These are phyloP conservation scores for Matsumurasca onukii DNA, from an alignment of 1,140 invertebrate genomes.

Conservation along the genomic window DNA sequence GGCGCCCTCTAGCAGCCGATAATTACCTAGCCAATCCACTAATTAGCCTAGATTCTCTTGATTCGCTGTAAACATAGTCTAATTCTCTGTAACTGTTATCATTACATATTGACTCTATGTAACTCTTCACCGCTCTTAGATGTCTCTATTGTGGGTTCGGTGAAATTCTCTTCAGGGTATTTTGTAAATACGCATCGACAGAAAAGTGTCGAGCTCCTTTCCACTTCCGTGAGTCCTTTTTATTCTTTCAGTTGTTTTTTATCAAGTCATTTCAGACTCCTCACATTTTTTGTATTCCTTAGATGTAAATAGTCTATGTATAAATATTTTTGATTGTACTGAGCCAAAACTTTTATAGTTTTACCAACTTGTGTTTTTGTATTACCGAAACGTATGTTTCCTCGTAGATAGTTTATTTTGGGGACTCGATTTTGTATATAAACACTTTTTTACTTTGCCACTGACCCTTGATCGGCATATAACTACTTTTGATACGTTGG, in stretches of 20 bases:
- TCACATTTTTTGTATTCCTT: slow-evolving; percentile 34
- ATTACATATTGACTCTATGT: slow-evolving; percentile 30
- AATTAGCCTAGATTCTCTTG: slow-evolving; percentile 29
- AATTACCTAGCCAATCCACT: slow-evolving; percentile 30
- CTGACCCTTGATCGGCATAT: slow-evolving; percentile 28
- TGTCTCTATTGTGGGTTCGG: slow-evolving; percentile 20
- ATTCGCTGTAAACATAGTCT: slow-evolving; percentile 33
- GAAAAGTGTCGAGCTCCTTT: slow-evolving; percentile 13
- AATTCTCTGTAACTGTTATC: slow-evolving; percentile 33
- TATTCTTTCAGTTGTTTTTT: slow-evolving; percentile 11
- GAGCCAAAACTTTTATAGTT: slow-evolving; percentile 37
- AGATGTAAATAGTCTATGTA: slow-evolving; percentile 39
- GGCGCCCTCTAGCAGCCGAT: slow-evolving; percentile 40
- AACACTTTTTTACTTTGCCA: slow-evolving; percentile 31
- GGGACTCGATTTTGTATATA: slow-evolving; percentile 30
- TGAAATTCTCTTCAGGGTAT: slow-evolving; percentile 33
- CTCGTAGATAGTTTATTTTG: slow-evolving; percentile 30
- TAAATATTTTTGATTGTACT: slow-evolving; percentile 29
- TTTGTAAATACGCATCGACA: slow-evolving; percentile 36
- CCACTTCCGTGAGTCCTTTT: slow-evolving; percentile 15
- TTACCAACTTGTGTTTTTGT: slow-evolving; percentile 24
- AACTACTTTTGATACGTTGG: slow-evolving; percentile 31
- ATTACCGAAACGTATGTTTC: slow-evolving; percentile 11
- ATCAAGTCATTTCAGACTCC: slow-evolving; percentile 14
- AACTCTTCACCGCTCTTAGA: slow-evolving; percentile 31